A percentile compares a stretch with the other conserved stretches of the same genome.
phyloP scores from a whole-genome alignment of 1,140 invertebrate species.

The Drosophila teissieri region DNA sequence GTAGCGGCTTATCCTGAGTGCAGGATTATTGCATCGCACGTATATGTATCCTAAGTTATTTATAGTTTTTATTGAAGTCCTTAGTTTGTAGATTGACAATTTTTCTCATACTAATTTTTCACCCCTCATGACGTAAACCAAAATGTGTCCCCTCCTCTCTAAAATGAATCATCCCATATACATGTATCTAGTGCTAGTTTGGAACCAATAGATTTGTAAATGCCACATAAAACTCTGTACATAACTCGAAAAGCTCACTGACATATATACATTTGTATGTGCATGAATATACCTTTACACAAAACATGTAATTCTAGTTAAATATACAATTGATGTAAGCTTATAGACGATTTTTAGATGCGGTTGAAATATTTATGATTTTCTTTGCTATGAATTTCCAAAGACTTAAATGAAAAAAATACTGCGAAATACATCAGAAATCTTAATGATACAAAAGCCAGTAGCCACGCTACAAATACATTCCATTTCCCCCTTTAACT shows the following conservation, averaged over 20 bases:
- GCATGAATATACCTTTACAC: constrained; percentile 34
- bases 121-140: constrained; percentile 8
- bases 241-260: constrained; percentile 66
- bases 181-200: constrained; percentile 56
- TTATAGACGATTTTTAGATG: constrained; percentile 45
- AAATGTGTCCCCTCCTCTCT: constrained; percentile 16
- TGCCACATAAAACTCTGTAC: constrained; percentile 56
- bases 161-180: constrained; percentile 37
- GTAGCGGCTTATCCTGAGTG: constrained; percentile 85
- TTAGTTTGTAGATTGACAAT: constrained; percentile 52
- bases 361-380: constrained; percentile 16
- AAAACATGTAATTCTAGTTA: constrained; percentile 62
- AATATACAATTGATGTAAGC: constrained; percentile 65
- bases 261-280: constrained; percentile 42
- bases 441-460: background rate
- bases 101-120: constrained; percentile 41
- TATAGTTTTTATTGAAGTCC: constrained; percentile 56
- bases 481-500: constrained; percentile 15
- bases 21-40: constrained; percentile 72
- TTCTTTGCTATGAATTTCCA: constrained; percentile 42
- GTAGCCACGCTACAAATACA: constrained; percentile 28
- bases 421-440: constrained; percentile 6
- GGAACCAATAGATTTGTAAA: constrained; percentile 75
- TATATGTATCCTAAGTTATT: constrained; percentile 75
- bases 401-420: background rate